A percentile compares a stretch with the other conserved stretches of the same genome.
Evolutionary conservation across 2,888 invertebrate genomes (phyloP).

Genomic region (Caenorhabditis sp.): DNA sequence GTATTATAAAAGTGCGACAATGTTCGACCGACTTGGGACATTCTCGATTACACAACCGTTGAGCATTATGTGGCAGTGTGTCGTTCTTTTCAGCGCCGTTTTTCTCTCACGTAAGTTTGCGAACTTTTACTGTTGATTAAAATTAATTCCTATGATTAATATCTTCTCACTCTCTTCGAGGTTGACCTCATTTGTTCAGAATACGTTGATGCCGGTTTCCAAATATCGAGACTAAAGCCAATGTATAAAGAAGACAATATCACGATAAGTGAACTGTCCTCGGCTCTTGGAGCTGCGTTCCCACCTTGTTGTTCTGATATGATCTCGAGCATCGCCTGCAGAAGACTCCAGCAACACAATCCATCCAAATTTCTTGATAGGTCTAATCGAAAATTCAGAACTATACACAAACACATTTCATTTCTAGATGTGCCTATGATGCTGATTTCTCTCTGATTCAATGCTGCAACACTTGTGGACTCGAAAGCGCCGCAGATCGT

Average conservation of each 20-base stretch:
- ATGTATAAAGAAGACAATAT: conserved; percentile 45
- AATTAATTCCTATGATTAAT: not conserved
- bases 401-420: not conserved
- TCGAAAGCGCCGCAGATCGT: conserved; percentile 68
- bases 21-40: conserved; percentile 54
- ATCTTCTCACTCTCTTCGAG: not conserved
- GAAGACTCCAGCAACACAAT: conserved; percentile 66
- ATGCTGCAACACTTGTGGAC: conserved; percentile 74
- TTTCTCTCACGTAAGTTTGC: conserved; percentile 34
- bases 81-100: conserved; percentile 22
- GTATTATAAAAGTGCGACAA: conserved; percentile 59
- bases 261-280: conserved; percentile 56
- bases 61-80: conserved; percentile 41
- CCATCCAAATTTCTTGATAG: conserved; percentile 65
- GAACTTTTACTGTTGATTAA: not conserved
- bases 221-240: conserved; percentile 32
- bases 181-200: too few species aligned
- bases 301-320: conserved; percentile 70
- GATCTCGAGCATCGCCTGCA: conserved; percentile 69
- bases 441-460: conserved; percentile 75
- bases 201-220: conserved; percentile 41
- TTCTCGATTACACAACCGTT: conserved; percentile 51
- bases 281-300: conserved; percentile 64
- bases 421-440: conserved; percentile 62
- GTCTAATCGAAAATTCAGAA: too few species aligned